A percentile compares a stretch with the other conserved stretches of the same genome.
phyloP scores from a whole-genome alignment of 2,888 invertebrate genomes.

The Mystacides longicornis region DNA sequence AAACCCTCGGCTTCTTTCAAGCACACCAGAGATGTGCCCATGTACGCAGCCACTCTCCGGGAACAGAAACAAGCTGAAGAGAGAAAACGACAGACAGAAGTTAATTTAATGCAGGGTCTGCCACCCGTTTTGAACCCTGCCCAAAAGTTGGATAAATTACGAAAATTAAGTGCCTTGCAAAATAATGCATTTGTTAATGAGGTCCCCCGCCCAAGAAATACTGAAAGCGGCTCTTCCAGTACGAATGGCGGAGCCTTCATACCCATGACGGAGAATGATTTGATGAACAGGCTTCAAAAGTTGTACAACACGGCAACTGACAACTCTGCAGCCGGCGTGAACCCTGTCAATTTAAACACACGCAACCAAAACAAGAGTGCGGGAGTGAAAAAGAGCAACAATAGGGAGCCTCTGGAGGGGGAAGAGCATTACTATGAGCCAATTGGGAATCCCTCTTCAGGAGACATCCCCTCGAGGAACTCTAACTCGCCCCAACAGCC shows the following conservation, averaged over 20 bases:
- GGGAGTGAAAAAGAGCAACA: background rate
- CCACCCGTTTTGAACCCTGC: slow-evolving; percentile 39
- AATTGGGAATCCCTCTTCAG: slow-evolving; percentile 4
- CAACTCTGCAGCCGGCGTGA: too few species aligned
- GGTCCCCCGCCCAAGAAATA: slow-evolving; percentile 19
- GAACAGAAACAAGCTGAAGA: slow-evolving; percentile 34
- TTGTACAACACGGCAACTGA: background rate
- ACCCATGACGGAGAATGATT: slow-evolving; percentile 35
- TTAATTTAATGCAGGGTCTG: slow-evolving; percentile 38
- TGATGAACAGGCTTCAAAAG: slow-evolving; percentile 16
- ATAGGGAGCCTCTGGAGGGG: background rate
- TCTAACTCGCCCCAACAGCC: slow-evolving; percentile 10
- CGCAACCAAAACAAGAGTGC: background rate
- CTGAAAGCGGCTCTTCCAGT: background rate
- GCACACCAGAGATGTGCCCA: slow-evolving; percentile 34
- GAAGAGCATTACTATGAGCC: slow-evolving; percentile 17
- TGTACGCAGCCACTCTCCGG: slow-evolving; percentile 34
- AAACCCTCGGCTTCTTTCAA: slow-evolving; percentile 24
- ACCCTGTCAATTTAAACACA: background rate
- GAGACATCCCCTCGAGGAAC: background rate
- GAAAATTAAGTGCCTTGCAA: slow-evolving; percentile 40
- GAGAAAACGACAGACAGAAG: slow-evolving; percentile 33
- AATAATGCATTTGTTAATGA: slow-evolving; percentile 30
- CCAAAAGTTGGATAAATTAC: slow-evolving; percentile 44
- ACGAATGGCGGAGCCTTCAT: slow-evolving; percentile 6